Evolutionary conservation across 2,888 invertebrate species (phyloP).

Genomic region (Nezara viridula): DNA sequence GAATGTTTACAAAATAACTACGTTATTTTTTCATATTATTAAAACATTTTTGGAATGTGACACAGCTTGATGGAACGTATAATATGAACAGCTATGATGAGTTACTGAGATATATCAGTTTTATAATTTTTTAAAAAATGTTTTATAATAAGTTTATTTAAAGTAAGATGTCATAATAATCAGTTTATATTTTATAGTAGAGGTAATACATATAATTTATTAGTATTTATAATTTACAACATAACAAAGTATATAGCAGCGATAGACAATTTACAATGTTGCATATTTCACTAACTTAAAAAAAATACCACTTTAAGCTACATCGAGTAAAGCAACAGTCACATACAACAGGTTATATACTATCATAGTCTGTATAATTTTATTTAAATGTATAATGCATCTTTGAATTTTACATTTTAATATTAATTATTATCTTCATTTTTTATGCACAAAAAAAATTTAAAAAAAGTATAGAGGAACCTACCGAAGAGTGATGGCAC

Average conservation of each 20-base stretch:
- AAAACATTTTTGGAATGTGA: conserved; percentile 50
- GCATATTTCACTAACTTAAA: conserved; percentile 59
- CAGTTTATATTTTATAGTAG: conserved; percentile 51
- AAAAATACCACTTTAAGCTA: conserved; percentile 62
- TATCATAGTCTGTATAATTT: conserved; percentile 60
- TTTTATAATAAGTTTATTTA: conserved; percentile 33
- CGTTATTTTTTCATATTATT: conserved; percentile 21
- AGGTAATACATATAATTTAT: conserved; percentile 54
- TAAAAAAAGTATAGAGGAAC: conserved; percentile 61
- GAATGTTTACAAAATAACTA: conserved; percentile 58
- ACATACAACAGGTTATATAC: conserved; percentile 62
- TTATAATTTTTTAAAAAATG: conserved; percentile 15
- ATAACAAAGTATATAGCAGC: conserved; percentile 58
- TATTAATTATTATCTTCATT: conserved; percentile 64
- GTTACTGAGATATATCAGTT: conserved; percentile 45
- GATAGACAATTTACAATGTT: conserved; percentile 59
- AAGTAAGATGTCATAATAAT: conserved; percentile 45
- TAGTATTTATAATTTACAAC: conserved; percentile 59
- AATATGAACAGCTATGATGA: conserved; percentile 9
- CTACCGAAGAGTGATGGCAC: conserved; percentile 55
- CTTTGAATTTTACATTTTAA: conserved; percentile 60
- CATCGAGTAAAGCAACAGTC: conserved; percentile 64
- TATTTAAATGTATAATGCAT: conserved; percentile 56
- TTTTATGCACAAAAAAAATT: conserved; percentile 53
- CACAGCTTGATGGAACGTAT: conserved; percentile 10